Conservation (phyloP, 1,140 invertebrate genomes). For the Oedothorax gibbosus region DNA sequence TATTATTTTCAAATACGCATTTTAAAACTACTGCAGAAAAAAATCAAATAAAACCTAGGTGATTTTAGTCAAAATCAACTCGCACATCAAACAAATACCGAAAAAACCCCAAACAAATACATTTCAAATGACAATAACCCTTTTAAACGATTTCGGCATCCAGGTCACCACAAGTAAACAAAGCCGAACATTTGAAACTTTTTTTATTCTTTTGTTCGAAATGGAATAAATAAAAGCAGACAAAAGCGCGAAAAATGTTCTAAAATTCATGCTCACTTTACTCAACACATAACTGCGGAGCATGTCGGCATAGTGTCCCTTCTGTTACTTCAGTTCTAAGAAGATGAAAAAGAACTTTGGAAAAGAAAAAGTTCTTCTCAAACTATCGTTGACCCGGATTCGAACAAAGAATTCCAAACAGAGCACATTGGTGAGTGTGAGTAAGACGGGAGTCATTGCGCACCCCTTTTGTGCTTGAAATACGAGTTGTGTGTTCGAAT, state of each 20-base stretch:
- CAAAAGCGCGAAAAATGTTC: neutral
- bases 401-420: constrained; percentile 25
- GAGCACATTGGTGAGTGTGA: neutral
- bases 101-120: too few species aligned
- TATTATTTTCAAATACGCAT: too few species aligned
- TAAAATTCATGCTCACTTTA: constrained; percentile 34
- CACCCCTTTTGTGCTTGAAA: constrained; percentile 1
- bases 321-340: neutral
- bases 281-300: constrained; percentile 26
- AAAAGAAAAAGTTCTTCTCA: constrained; percentile 5
- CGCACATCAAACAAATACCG: too few species aligned
- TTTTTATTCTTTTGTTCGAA: neutral
- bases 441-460: neutral
- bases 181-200: constrained; percentile 24
- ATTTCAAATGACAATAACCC: neutral
- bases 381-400: constrained; percentile 26
- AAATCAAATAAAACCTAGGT: too few species aligned
- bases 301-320: constrained; percentile 14
- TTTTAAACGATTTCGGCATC: neutral
- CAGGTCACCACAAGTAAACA: constrained; percentile 24
- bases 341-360: neutral
- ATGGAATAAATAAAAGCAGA: neutral
- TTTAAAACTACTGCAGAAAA: too few species aligned
- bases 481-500: neutral
- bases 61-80: too few species aligned